These are phyloP conservation scores for Galerucella nymphaeae DNA, from an alignment of 2,888 invertebrate species.

Conservation along the genomic window DNA sequence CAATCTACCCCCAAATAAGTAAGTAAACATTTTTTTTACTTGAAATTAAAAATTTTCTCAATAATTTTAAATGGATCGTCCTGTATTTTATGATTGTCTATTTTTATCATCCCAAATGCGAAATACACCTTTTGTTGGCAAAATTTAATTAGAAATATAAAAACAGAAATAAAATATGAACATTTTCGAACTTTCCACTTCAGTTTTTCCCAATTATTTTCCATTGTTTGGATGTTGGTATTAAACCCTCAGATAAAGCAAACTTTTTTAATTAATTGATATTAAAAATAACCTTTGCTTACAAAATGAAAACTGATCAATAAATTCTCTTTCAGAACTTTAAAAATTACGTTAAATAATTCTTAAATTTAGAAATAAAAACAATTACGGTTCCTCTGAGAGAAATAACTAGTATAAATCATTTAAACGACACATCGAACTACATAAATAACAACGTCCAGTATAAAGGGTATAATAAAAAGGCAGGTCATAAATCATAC, in stretches of 20 bases:
- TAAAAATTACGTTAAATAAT: too few relatives aligned
- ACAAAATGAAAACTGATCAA: too few relatives aligned
- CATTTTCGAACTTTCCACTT: slow-evolving; percentile 5
- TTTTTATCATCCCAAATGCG: neutral
- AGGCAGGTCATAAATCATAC: too few relatives aligned
- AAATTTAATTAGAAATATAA: slow-evolving; percentile 18
- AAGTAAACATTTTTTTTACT: slow-evolving; percentile 67
- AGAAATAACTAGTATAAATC: too few relatives aligned
- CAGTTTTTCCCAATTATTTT: slow-evolving; percentile 5
- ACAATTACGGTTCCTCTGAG: too few relatives aligned
- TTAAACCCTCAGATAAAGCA: neutral
- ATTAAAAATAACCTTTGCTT: neutral
- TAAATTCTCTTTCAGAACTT: too few relatives aligned
- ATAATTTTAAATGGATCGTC: neutral
- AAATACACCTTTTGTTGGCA: slow-evolving; percentile 1
- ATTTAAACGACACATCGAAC: too few relatives aligned
- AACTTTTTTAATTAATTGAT: neutral
- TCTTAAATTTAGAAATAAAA: too few relatives aligned
- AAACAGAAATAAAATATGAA: slow-evolving; percentile 15
- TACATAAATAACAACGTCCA: too few relatives aligned
- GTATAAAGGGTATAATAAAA: too few relatives aligned
- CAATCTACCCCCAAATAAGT: slow-evolving; percentile 88
- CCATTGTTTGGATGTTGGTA: neutral
- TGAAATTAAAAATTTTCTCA: too few relatives aligned
- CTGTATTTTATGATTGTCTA: neutral